These are phyloP conservation scores for Drosophila arizonae DNA, from an alignment of 1,140 invertebrate species.

Conservation along the genomic window DNA sequence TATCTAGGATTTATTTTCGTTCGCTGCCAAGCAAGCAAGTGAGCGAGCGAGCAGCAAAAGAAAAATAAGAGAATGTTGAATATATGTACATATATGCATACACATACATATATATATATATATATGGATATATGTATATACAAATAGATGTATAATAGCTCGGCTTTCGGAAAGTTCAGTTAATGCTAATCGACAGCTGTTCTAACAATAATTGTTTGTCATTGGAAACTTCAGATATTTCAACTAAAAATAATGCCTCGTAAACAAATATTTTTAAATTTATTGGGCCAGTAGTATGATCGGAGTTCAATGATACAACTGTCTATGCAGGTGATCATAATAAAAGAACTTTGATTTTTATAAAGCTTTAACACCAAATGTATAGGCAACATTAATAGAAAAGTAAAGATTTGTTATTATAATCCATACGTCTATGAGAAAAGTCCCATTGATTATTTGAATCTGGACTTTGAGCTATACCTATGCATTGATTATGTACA, in stretches of 20 bases:
- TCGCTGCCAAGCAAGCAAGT: constrained; percentile 2
- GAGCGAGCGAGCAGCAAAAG: not conserved
- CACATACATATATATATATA: not conserved
- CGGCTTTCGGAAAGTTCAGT: constrained; percentile 13
- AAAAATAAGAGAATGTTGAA: not conserved
- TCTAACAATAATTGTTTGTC: constrained; percentile 15
- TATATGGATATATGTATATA: not conserved
- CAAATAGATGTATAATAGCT: not conserved
- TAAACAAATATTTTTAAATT: constrained; percentile 17
- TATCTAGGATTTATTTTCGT: constrained; percentile 45
- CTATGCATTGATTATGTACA: no score
- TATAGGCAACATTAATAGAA: no score
- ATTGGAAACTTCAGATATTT: constrained; percentile 10
- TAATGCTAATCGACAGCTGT: constrained; percentile 8
- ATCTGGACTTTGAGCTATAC: no score
- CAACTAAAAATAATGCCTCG: not conserved
- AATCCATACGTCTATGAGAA: no score
- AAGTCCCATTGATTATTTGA: no score
- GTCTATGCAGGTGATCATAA: not conserved
- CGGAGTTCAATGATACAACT: not conserved
- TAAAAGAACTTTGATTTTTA: no score
- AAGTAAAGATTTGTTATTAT: no score
- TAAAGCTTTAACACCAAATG: no score
- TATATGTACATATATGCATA: not conserved
- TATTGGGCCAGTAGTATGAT: constrained; percentile 9